phyloP scores from a whole-genome alignment of 2,888 invertebrate species.

The Chesias legatella region DNA sequence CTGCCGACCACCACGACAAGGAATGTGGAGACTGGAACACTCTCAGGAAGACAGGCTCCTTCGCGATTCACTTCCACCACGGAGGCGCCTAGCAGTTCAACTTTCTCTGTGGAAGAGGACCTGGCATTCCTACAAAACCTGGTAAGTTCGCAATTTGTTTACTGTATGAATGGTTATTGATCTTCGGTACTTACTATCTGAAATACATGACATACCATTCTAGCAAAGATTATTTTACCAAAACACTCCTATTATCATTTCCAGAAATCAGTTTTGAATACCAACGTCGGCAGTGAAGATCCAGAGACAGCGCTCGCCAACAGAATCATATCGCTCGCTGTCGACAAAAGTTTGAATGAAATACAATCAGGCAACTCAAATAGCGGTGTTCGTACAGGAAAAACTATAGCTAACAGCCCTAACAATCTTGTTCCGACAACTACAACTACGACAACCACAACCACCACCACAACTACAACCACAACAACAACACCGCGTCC shows the following conservation, averaged over 20 bases:
- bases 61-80: constrained; percentile 53
- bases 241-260: constrained; percentile 30
- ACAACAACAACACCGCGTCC: constrained; percentile 47
- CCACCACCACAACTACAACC: constrained; percentile 47
- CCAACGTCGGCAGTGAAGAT: constrained; percentile 58
- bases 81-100: constrained; percentile 66
- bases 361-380: constrained; percentile 53
- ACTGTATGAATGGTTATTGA: too few species aligned
- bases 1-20: constrained; percentile 45
- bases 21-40: constrained; percentile 35
- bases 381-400: constrained; percentile 49
- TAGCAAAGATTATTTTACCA: not conserved
- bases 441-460: constrained; percentile 41
- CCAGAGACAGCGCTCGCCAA: constrained; percentile 74
- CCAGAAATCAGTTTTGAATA: constrained; percentile 70
- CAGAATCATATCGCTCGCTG: constrained; percentile 77
- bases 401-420: constrained; percentile 46
- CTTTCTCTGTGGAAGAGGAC: constrained; percentile 78
- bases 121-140: constrained; percentile 81
- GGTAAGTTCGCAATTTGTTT: constrained; percentile 74
- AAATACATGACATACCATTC: too few species aligned
- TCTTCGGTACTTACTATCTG: too few species aligned
- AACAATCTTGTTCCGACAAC: constrained; percentile 47
- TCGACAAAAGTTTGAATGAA: constrained; percentile 72
- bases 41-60: constrained; percentile 44